These are phyloP conservation scores for Hydrophis major DNA, from an alignment of 2,797 vertebrate genomes.

Conservation along the genomic window DNA sequence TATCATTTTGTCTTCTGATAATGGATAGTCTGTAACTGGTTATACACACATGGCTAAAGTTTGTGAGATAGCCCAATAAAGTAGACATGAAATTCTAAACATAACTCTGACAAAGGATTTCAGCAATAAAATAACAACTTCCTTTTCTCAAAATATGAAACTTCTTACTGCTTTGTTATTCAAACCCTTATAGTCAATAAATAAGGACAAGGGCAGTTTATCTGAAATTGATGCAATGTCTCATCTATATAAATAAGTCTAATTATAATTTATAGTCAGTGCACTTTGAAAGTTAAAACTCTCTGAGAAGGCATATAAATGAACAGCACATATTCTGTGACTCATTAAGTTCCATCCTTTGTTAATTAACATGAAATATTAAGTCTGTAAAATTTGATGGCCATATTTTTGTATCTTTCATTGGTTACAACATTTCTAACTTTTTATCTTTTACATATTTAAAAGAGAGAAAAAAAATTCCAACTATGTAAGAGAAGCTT, in stretches of 20 bases:
- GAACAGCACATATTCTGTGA: slow-evolving; percentile 4
- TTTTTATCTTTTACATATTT: neutral
- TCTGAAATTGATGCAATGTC: slow-evolving; percentile 15
- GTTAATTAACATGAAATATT: slow-evolving; percentile 33
- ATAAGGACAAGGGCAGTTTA: neutral
- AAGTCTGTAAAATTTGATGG: neutral
- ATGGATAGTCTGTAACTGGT: neutral
- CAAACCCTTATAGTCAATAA: slow-evolving; percentile 3
- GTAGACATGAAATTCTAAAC: neutral
- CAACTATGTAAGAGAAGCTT: neutral
- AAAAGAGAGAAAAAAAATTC: neutral
- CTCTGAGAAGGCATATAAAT: slow-evolving; percentile 22
- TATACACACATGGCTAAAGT: neutral
- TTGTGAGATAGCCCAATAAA: neutral
- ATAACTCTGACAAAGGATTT: neutral
- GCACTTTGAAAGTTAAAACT: slow-evolving; percentile 9
- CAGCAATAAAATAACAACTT: neutral
- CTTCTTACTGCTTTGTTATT: neutral
- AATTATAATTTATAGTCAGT: slow-evolving; percentile 14
- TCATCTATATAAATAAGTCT: neutral
- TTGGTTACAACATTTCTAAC: neutral
- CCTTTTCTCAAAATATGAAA: neutral
- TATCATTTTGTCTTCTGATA: neutral
- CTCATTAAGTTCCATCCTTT: slow-evolving; percentile 22
- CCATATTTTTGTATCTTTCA: slow-evolving; percentile 11